phyloP scores from a whole-genome alignment of 2,888 invertebrate species.

The Neoaliturus tenellus region DNA sequence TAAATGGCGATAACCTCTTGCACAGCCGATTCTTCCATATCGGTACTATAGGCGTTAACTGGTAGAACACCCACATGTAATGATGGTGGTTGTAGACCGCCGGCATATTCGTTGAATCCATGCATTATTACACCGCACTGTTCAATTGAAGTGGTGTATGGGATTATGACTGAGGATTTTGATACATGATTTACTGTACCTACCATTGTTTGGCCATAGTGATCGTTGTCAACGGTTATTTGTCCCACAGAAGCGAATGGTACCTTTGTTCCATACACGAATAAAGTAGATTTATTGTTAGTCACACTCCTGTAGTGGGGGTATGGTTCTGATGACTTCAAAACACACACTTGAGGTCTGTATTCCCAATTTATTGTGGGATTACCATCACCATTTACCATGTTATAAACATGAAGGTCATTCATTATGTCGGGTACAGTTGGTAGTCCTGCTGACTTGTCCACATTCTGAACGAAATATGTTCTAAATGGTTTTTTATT shows the following conservation, averaged over 20 bases:
- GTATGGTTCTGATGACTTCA: slow-evolving; percentile 12
- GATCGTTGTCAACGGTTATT: not conserved
- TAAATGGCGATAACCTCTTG: too few species aligned
- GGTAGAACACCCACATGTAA: too few species aligned
- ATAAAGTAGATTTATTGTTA: not conserved
- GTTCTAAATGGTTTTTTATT: slow-evolving; percentile 26
- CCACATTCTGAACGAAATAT: not conserved
- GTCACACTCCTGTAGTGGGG: not conserved
- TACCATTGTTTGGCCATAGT: not conserved
- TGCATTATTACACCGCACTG: too few species aligned
- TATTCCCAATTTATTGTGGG: slow-evolving; percentile 25
- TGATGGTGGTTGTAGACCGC: too few species aligned
- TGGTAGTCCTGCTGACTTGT: not conserved
- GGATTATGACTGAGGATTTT: too few species aligned
- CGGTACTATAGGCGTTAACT: too few species aligned
- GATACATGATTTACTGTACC: too few species aligned
- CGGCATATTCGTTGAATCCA: too few species aligned
- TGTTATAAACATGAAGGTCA: not conserved
- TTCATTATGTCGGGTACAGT: slow-evolving; percentile 15
- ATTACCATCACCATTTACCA: not conserved
- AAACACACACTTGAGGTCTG: slow-evolving; percentile 22
- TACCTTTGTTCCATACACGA: slow-evolving; percentile 24
- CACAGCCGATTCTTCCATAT: too few species aligned
- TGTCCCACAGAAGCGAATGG: not conserved
- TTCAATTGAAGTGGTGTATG: too few species aligned